Conservation (phyloP, 2,113 vertebrate genomes). For the Galemys pyrenaicus region DNA sequence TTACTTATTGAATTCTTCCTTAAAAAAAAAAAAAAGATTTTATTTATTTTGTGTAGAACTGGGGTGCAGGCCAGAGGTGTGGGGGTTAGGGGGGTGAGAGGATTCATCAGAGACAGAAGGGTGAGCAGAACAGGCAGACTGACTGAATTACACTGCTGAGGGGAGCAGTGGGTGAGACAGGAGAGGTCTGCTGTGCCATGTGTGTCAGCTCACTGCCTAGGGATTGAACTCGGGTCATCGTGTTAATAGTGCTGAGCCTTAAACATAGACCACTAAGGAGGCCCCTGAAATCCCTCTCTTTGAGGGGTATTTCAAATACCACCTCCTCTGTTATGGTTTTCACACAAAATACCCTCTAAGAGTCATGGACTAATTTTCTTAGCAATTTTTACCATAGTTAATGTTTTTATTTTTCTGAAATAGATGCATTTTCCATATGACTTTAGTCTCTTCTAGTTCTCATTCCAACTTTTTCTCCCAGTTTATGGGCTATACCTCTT, state of each 20-base stretch:
- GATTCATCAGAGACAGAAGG: too few relatives aligned
- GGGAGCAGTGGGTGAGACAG: too few relatives aligned
- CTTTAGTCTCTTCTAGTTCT: not conserved
- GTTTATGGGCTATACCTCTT: not conserved
- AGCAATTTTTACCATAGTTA: not conserved
- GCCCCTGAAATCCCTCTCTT: not conserved
- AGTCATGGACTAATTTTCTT: not conserved
- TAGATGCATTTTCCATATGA: not conserved
- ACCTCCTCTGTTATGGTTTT: not conserved
- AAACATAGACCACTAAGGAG: not conserved
- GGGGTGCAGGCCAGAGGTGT: too few relatives aligned
- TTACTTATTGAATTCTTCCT: not conserved
- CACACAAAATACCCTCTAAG: not conserved
- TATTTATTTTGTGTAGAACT: too few relatives aligned
- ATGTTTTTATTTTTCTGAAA: slow-evolving; percentile 20
- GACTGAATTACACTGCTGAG: too few relatives aligned
- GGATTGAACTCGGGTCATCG: too few relatives aligned
- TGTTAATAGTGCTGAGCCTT: not conserved
- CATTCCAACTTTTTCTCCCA: not conserved
- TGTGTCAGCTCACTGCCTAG: too few relatives aligned
- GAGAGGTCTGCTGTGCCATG: too few relatives aligned
- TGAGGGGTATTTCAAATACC: not conserved
- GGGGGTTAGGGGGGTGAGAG: too few relatives aligned
- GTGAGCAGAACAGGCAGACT: too few relatives aligned
- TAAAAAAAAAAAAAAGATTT: too few relatives aligned